Evolutionary conservation across 30 jellyfish, hydroid and myxozoan species (phyloP).

Genomic region (Cassiopea andromeda): DNA sequence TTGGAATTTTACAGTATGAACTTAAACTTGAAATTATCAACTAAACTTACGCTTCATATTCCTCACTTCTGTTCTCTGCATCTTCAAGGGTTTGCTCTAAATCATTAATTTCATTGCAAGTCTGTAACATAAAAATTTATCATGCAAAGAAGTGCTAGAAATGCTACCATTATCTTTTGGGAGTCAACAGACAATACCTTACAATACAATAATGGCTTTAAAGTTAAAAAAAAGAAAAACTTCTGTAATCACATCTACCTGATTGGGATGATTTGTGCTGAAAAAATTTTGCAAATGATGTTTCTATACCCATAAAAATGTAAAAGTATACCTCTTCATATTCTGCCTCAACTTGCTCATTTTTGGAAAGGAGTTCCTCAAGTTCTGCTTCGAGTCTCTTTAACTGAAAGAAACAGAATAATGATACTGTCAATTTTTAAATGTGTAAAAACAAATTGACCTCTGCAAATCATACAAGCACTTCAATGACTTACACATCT

Average conservation of each 20-base stretch:
- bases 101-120: conserved; percentile 69
- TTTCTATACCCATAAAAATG: neutral
- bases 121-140: conserved; percentile 33
- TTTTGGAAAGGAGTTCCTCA: conserved; percentile 71
- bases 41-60: conserved; percentile 75
- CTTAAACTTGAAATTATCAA: neutral
- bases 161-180: neutral
- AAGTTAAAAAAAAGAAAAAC: neutral
- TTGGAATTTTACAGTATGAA: too few species aligned
- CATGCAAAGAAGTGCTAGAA: neutral
- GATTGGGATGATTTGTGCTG: too few species aligned
- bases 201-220: neutral
- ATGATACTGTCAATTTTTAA: neutral
- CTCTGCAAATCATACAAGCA: neutral
- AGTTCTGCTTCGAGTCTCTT: conserved; percentile 85
- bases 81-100: conserved; percentile 87
- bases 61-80: conserved; percentile 71
- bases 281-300: too few species aligned
- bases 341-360: conserved; percentile 78
- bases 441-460: neutral
- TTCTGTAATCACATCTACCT: neutral
- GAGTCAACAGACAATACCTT: too few species aligned
- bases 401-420: conserved; percentile 36
- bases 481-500: neutral
- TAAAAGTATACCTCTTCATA: conserved; percentile 73